A percentile compares a stretch with the other conserved stretches of the same genome.
phyloP scores from a whole-genome alignment of 2,797 vertebrate genomes.

The Buceros bicornis region DNA sequence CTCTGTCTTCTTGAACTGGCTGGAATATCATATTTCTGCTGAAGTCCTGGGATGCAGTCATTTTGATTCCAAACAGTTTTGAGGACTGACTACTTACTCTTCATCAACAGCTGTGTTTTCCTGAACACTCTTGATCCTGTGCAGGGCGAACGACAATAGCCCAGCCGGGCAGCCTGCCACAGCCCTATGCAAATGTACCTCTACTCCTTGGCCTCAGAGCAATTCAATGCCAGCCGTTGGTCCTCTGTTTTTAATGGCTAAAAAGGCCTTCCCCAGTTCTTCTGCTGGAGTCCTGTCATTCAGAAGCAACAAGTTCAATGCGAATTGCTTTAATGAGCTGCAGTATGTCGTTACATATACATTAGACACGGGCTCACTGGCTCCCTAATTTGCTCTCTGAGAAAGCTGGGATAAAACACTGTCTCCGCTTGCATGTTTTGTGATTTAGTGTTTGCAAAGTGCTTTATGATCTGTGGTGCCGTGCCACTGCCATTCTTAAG shows the following conservation, averaged over 20 bases:
- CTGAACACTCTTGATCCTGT: not conserved
- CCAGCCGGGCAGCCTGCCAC: not conserved
- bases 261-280: not conserved
- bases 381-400: not conserved
- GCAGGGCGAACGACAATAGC: not conserved
- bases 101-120: not conserved
- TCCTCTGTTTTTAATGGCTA: not conserved
- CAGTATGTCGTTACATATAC: not conserved
- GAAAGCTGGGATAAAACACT: not conserved
- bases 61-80: not conserved
- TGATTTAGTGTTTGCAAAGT: not conserved
- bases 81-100: not conserved
- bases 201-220: not conserved
- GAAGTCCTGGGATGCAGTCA: not conserved
- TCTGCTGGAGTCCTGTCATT: not conserved
- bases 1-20: not conserved
- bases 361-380: not conserved
- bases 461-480: not conserved
- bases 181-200: rapidly evolving
- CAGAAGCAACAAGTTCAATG: not conserved
- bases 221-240: not conserved
- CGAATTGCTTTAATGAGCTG: not conserved
- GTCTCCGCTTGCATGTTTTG: not conserved
- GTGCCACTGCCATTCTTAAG: not conserved
- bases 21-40: not conserved